A percentile compares a stretch with the other conserved stretches of the same genome.
Conservation (phyloP, 2,888 invertebrate genomes). For the Netelia virgata region DNA sequence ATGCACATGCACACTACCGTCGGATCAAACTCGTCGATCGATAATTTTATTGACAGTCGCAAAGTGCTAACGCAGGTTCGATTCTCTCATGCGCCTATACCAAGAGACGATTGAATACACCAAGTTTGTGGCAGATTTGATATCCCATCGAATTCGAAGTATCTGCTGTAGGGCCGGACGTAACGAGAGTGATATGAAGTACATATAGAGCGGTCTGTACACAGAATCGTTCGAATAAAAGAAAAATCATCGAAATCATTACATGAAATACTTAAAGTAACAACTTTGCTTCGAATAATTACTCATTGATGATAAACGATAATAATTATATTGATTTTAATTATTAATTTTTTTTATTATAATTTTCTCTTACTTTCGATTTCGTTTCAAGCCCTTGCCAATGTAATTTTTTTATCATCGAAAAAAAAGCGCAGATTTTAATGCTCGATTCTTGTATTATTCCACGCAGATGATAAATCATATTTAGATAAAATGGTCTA, state of each 20-base stretch:
- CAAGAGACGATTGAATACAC: slow-evolving; percentile 56
- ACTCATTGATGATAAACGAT: no score
- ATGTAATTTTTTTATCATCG: no score
- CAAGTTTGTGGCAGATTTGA: slow-evolving; percentile 72
- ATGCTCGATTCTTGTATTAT: no score
- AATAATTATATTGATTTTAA: no score
- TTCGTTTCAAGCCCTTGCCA: no score
- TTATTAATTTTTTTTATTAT: no score
- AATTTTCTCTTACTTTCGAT: no score
- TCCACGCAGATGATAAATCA: no score
- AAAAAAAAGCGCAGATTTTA: no score
- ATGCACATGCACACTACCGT: slow-evolving; percentile 13
- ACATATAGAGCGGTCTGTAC: not conserved
- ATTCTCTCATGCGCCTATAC: slow-evolving; percentile 62
- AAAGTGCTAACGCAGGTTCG: slow-evolving; percentile 70
- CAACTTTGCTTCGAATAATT: no score
- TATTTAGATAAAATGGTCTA: no score
- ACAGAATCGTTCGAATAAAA: not conserved
- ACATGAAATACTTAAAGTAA: not conserved
- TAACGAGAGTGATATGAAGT: not conserved
- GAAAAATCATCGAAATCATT: not conserved
- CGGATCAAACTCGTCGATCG: slow-evolving; percentile 50
- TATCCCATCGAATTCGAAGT: slow-evolving; percentile 67
- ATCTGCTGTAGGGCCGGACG: slow-evolving; percentile 5
- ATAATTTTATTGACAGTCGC: slow-evolving; percentile 71